These are phyloP conservation scores for Cladorhizidae sp. DNA, from an alignment of 37 sponge, comb jelly and placozoan genomes.

Conservation along the genomic window DNA sequence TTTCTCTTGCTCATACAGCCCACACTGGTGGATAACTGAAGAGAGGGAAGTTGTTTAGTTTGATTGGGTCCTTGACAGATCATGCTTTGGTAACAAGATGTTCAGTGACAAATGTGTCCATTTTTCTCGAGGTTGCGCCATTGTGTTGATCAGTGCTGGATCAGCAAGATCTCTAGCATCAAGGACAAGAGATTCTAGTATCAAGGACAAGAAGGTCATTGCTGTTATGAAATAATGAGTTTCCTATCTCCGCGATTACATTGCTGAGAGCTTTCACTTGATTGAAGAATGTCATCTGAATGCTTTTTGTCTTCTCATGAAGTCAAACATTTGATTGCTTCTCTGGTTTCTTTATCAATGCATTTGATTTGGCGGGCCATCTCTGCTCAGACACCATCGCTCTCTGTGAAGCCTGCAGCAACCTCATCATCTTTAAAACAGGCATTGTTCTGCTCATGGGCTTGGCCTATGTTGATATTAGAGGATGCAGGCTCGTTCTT, in stretches of 20 bases:
- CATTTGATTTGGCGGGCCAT: not conserved
- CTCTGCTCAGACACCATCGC: not conserved
- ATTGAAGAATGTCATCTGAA: not conserved
- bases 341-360: not conserved
- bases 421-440: not conserved
- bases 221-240: not conserved
- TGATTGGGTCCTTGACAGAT: not conserved
- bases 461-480: not conserved
- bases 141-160: too few relatives aligned
- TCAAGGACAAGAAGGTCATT: not conserved
- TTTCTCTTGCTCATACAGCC: not conserved
- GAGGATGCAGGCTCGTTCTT: not conserved
- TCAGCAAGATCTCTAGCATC: too few relatives aligned
- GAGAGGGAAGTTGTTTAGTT: not conserved
- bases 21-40: not conserved
- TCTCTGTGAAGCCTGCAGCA: not conserved
- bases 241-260: not conserved
- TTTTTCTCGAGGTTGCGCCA: not conserved
- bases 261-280: not conserved
- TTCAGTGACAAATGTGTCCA: not conserved
- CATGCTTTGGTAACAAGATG: not conserved
- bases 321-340: not conserved
- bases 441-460: not conserved
- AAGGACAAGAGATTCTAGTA: too few relatives aligned
- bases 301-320: not conserved